Percentiles rank a stretch among this genome's conserved stretches.
These are phyloP conservation scores for Tetranychus cinnabarinus DNA, from an alignment of 1,140 invertebrate species.

Conservation along the genomic window DNA sequence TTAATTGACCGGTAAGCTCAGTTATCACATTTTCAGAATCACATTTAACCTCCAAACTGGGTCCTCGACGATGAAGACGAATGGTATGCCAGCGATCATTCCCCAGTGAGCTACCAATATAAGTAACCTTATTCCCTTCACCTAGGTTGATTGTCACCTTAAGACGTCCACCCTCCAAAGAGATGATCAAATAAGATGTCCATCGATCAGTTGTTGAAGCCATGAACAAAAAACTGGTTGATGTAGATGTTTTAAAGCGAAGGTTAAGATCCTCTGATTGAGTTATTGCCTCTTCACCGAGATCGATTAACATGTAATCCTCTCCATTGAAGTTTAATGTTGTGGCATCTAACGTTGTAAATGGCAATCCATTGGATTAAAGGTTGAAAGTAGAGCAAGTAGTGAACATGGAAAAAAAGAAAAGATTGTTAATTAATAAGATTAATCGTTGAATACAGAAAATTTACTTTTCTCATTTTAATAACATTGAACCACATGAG, in stretches of 20 bases:
- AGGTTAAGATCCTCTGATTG: conserved; percentile 76
- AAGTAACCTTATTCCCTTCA: conserved; percentile 51
- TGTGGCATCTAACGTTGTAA: conserved; percentile 39
- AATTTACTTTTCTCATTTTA: too few relatives aligned
- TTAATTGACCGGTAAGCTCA: conserved; percentile 47
- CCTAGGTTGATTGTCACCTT: conserved; percentile 54
- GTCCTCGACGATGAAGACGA: conserved; percentile 53
- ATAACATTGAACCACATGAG: too few relatives aligned
- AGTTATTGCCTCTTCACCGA: conserved; percentile 46
- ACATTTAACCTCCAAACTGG: conserved; percentile 46
- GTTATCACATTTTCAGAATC: conserved; percentile 55
- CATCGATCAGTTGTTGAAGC: conserved; percentile 47
- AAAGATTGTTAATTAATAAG: too few relatives aligned
- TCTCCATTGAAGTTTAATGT: conserved; percentile 67
- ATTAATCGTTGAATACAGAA: too few relatives aligned
- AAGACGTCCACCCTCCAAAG: conserved; percentile 50
- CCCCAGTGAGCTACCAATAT: conserved; percentile 54
- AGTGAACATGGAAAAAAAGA: too few relatives aligned
- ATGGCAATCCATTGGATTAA: too few relatives aligned
- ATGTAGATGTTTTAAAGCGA: conserved; percentile 52
- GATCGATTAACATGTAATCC: conserved; percentile 51
- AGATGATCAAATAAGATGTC: conserved; percentile 52
- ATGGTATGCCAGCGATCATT: conserved; percentile 88
- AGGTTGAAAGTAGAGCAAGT: too few relatives aligned
- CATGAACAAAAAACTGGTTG: conserved; percentile 29